Conservation (phyloP, 2,888 invertebrate genomes). For the Coremacera marginata region DNA sequence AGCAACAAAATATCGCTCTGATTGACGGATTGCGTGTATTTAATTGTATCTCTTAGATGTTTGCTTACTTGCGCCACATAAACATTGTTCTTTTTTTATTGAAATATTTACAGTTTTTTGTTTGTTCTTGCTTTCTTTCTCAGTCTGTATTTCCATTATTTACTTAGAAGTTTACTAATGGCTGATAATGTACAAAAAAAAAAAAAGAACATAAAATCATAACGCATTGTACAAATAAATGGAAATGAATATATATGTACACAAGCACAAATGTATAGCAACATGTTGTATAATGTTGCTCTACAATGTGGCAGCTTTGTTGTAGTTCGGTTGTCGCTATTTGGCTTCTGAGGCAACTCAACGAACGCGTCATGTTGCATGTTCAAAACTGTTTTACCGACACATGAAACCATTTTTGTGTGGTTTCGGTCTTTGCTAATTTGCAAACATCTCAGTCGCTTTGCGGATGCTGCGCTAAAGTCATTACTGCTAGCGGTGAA, state of each 20-base stretch:
- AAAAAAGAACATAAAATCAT: not conserved
- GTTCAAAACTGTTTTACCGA: not conserved
- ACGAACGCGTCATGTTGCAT: conserved; percentile 8
- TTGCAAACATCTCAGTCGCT: conserved; percentile 47
- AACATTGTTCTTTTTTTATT: conserved; percentile 30
- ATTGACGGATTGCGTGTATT: conserved; percentile 69
- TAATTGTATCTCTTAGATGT: conserved; percentile 66
- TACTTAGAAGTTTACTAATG: not conserved
- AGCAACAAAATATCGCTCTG: conserved; percentile 65
- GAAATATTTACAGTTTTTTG: conserved; percentile 46
- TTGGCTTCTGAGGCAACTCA: not conserved
- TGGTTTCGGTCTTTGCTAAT: conserved; percentile 16
- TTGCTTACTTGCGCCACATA: conserved; percentile 60
- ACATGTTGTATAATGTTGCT: not conserved
- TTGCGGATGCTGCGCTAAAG: not conserved
- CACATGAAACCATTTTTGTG: not conserved
- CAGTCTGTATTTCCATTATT: not conserved
- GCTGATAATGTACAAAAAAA: not conserved
- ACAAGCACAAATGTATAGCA: not conserved
- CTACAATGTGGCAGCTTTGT: not conserved
- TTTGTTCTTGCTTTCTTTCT: not conserved
- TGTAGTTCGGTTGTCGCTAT: not conserved
- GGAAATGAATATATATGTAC: no score
- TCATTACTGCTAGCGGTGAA: not conserved
- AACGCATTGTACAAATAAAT: not conserved